phyloP scores from a whole-genome alignment of 2,797 vertebrate genomes.

The Aeoliscus strigatus region DNA sequence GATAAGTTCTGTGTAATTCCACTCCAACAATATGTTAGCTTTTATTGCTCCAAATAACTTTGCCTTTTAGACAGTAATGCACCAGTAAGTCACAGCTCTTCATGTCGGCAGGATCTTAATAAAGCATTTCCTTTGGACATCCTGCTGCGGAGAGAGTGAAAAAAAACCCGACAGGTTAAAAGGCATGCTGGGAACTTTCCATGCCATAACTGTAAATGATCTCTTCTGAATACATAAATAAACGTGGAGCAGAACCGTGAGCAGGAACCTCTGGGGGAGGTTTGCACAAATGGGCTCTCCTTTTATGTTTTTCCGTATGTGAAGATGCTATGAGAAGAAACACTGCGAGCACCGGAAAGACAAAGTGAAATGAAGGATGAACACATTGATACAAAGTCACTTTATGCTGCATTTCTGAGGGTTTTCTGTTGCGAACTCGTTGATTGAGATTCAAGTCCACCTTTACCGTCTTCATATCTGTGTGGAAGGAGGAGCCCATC shows the following conservation, averaged over 20 bases:
- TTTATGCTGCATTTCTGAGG: too few species aligned
- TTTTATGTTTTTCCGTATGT: too few species aligned
- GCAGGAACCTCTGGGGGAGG: conserved; percentile 18
- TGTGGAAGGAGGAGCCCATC: too few species aligned
- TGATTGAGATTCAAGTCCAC: too few species aligned
- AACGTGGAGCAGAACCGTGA: conserved; percentile 42
- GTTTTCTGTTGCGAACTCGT: too few species aligned
- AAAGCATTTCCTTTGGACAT: conserved; percentile 78
- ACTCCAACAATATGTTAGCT: conserved; percentile 80
- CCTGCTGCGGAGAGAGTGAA: conserved; percentile 67
- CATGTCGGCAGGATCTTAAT: conserved; percentile 77
- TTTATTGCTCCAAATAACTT: conserved; percentile 84
- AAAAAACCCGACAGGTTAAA: conserved; percentile 71
- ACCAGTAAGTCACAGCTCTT: conserved; percentile 77
- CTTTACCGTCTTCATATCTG: too few species aligned
- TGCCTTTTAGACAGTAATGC: conserved; percentile 82
- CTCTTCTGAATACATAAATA: conserved; percentile 69
- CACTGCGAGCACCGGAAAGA: too few species aligned
- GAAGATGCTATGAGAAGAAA: too few species aligned
- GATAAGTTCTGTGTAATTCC: conserved; percentile 82
- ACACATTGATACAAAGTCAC: too few species aligned
- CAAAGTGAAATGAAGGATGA: too few species aligned
- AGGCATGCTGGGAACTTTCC: conserved; percentile 75
- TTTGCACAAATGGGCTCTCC: too few species aligned
- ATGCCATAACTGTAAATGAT: conserved; percentile 65